Conservation (phyloP, 2,113 vertebrate genomes). For the Zosterops pallidus region DNA sequence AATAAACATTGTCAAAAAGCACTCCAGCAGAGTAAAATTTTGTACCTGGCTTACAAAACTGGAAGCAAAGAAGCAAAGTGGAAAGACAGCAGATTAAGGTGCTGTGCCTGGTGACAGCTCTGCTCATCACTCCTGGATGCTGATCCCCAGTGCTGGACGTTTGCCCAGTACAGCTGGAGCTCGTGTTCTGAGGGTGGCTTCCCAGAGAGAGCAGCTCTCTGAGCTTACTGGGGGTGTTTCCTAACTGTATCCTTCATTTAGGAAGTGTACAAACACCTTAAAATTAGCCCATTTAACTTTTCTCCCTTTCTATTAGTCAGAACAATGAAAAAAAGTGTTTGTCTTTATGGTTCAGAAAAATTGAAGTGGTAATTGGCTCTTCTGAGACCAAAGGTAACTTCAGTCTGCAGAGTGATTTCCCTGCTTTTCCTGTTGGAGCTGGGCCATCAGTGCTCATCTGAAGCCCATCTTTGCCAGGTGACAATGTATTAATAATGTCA, state of each 20-base stretch:
- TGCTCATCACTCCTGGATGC: background rate
- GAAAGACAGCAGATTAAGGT: background rate
- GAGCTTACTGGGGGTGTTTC: background rate
- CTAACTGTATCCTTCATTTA: background rate
- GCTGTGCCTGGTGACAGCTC: constrained; percentile 16
- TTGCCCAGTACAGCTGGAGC: background rate
- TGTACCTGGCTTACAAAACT: constrained; percentile 12
- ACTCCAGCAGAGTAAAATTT: background rate
- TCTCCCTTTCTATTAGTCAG: background rate
- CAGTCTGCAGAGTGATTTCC: background rate
- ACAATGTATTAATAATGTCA: fast-evolving
- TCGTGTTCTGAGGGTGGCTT: background rate
- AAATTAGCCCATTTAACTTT: background rate
- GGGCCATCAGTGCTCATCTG: background rate
- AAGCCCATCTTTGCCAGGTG: background rate
- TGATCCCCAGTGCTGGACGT: background rate
- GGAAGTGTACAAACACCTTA: background rate
- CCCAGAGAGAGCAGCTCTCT: background rate
- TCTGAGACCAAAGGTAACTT: background rate
- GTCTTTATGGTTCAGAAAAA: background rate
- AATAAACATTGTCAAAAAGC: constrained; percentile 17
- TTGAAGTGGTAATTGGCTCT: background rate
- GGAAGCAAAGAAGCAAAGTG: background rate
- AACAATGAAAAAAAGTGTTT: background rate
- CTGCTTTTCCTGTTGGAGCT: background rate